Evolutionary conservation across 2,113 vertebrate species (phyloP), one percentile per base, ranked within the genome.

Genomic region (Menidia beryllina): DNA sequence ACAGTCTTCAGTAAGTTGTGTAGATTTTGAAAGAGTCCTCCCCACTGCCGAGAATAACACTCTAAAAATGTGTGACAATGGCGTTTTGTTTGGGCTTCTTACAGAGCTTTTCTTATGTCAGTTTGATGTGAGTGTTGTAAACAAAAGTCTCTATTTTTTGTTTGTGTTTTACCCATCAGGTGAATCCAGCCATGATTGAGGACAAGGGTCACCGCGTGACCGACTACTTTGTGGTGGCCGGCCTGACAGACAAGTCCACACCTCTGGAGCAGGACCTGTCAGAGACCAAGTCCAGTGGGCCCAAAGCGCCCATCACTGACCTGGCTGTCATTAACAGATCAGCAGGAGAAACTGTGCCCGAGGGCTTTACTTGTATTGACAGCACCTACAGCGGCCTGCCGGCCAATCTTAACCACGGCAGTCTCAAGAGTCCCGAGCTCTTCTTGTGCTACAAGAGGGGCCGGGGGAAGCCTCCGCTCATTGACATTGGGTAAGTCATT

Each of bases 211-310:
- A 96, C 73, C 96, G 96, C 5, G 97, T 99, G 86, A 95, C 95
- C 10, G 97, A 99, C 94, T 99, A 99, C 92, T 99, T 99, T 52
- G 98, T 99, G 60, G 97, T 98, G 75, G 97, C 98, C 20, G 98
- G 97, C 47, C 94, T 99, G 77, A 99, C 97, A 0, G 97, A 98
- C 66, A 95, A 94, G 9, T 94, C 95, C 72, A 94, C 94, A 1
- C 95, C 94, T 7, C 87, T 98, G 75, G 97, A 99, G 88, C 96
- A 96, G 88, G 98, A 99, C 72, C 93, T 97, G 61, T 94, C 93
- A 0, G 97, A 99, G 80, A 92, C 95, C 3, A 99, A 98, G 86
- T 95, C 95, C 45, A 67, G 87, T n/a, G 95, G 96, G 20, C 96
- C 96, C 75, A 98, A 99, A 88, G 95, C 95, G 23, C 96, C 98